Conservation (phyloP, 2,797 vertebrate genomes). For the Coracias cyanogaster region DNA sequence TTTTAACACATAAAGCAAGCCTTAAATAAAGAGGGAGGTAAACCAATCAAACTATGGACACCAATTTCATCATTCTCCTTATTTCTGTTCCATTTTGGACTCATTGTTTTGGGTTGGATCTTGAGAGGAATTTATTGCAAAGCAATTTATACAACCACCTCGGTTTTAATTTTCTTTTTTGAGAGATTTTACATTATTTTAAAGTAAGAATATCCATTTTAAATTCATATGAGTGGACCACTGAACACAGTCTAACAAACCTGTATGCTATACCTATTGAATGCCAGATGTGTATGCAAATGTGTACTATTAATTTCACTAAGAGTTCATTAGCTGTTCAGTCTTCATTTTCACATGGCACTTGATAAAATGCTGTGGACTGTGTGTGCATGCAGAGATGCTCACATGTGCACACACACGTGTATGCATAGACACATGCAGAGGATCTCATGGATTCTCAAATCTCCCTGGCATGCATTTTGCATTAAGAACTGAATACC, state of each 20-base stretch:
- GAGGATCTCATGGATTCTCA: background rate
- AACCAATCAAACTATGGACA: background rate
- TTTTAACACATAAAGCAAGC: background rate
- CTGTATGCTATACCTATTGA: background rate
- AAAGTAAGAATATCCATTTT: background rate
- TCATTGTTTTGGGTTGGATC: background rate
- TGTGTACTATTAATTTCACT: conserved; percentile 19
- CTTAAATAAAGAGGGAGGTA: background rate
- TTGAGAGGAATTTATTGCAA: background rate
- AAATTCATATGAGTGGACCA: background rate
- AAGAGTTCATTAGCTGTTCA: background rate
- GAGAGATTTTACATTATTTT: background rate
- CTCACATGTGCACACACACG: rapidly evolving
- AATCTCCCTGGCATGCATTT: background rate
- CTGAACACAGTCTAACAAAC: background rate
- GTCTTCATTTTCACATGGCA: background rate
- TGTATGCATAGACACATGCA: rapidly evolving
- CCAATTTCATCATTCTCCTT: background rate
- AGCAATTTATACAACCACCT: background rate
- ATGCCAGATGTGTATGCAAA: background rate
- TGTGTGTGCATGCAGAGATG: background rate
- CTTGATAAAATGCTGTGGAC: background rate
- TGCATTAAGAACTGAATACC: background rate
- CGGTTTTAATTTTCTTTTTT: background rate
- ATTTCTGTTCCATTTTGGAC: background rate